These are phyloP conservation scores for Diplogasteroides magnus DNA, from an alignment of 1,140 invertebrate genomes.

Conservation along the genomic window DNA sequence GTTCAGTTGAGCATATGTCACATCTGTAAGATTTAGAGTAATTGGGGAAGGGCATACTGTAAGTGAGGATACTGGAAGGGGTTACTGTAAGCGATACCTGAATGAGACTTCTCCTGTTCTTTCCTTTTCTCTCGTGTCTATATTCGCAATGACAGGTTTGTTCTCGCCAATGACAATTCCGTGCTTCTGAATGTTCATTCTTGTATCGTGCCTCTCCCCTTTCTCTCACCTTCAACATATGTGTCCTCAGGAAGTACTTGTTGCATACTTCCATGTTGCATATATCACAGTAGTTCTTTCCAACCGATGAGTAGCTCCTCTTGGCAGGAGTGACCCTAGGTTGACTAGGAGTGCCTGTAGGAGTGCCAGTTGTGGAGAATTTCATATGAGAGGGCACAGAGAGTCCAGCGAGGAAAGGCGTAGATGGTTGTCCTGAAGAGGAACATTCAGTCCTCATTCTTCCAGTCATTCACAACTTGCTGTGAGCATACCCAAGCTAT, in stretches of 20 bases:
- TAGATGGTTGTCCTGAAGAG: too few relatives aligned
- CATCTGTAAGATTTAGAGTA: conserved; percentile 48
- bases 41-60: too few relatives aligned
- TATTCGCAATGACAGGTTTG: conserved; percentile 52
- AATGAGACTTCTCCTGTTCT: conserved; percentile 40
- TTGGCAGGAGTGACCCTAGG: conserved; percentile 37
- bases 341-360: too few relatives aligned
- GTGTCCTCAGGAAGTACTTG: conserved; percentile 99
- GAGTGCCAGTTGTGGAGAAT: too few relatives aligned
- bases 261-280: conserved; percentile 99
- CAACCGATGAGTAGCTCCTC: conserved; percentile 60
- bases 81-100: conserved; percentile 29
- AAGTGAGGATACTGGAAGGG: too few relatives aligned
- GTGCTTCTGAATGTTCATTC: conserved; percentile 68
- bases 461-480: too few relatives aligned
- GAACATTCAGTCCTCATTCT: too few relatives aligned
- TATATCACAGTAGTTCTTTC: conserved; percentile 86
- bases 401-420: too few relatives aligned
- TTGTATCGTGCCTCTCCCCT: background rate
- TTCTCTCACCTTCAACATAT: conserved; percentile 82
- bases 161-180: conserved; percentile 76
- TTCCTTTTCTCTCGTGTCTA: conserved; percentile 50
- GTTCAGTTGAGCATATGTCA: conserved; percentile 42
- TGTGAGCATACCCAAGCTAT: background rate
- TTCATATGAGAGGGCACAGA: too few relatives aligned